Evolutionary conservation across 2,888 invertebrate species (phyloP).

Genomic region (Lamellibrachia satsuma): DNA sequence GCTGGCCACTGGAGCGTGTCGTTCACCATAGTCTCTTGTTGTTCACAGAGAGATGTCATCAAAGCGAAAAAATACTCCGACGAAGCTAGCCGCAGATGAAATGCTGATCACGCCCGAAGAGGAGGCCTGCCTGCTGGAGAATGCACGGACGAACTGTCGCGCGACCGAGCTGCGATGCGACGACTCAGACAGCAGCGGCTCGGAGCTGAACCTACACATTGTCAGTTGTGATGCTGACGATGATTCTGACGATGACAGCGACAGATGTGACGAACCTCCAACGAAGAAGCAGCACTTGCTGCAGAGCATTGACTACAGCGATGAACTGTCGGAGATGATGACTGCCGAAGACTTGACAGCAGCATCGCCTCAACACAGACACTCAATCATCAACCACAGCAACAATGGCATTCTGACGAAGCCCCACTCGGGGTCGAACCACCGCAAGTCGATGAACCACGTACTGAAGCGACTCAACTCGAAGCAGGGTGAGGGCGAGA

Average conservation of each 20-base stretch:
- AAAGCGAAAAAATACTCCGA: slow-evolving; percentile 95
- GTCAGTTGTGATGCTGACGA: slow-evolving; percentile 21
- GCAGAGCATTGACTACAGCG: slow-evolving; percentile 48
- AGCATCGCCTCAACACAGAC: slow-evolving; percentile 48
- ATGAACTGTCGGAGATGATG: slow-evolving; percentile 39
- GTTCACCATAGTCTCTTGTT: neutral
- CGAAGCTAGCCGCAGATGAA: slow-evolving; percentile 70
- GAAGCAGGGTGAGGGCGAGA: slow-evolving; percentile 72
- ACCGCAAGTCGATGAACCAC: slow-evolving; percentile 83
- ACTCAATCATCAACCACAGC: slow-evolving; percentile 33
- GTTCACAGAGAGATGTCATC: slow-evolving; percentile 76
- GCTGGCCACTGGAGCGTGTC: slow-evolving; percentile 2
- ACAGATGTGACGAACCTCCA: slow-evolving; percentile 45
- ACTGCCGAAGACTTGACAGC: neutral
- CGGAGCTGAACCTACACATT: slow-evolving; percentile 32
- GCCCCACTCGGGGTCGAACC: neutral
- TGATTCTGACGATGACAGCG: slow-evolving; percentile 30
- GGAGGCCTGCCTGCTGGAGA: slow-evolving; percentile 2
- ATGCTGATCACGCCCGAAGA: slow-evolving; percentile 25
- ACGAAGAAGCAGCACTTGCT: slow-evolving; percentile 57
- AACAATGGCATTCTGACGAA: neutral
- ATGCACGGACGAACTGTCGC: neutral
- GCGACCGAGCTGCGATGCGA: neutral
- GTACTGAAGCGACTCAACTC: slow-evolving; percentile 86
- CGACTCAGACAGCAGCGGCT: slow-evolving; percentile 39